Base-by-base conservation (phyloP, 2,797 vertebrate genomes). In the Antrozous pallidus region DNA sequence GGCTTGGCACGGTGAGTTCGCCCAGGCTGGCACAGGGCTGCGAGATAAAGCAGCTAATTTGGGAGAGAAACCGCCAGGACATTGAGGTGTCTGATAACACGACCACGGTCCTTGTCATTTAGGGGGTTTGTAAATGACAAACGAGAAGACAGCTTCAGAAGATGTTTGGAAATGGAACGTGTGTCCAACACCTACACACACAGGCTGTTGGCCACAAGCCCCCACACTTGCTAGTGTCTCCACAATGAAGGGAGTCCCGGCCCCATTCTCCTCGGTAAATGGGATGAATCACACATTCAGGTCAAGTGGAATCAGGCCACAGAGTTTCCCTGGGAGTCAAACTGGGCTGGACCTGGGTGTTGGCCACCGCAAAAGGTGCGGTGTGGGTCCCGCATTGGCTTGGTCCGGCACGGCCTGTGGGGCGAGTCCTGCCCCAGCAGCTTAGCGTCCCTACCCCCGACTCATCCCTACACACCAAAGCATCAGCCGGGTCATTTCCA, bases 51-150 rank as follows among this genome's bases (percentile, higher is more conserved):
- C 0, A 58, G 10, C 36, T 58, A 77, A 82, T 88, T 96, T 79
- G n/a, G 31, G 33, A 86, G 18, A 58, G 77, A 78, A 73, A 26
- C 22, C 85, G 65, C 4, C 14, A 17, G 77, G 74, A 3, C 20
- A 54, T 49, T 42, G 81, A 82, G 61, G 58, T 78, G 20, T 49
- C 17, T 89, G 38, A 42, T 74, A 94, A 61, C 49, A 82, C 40
- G 14, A 51, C 67, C 38, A 38, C 84, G 16, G 45, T 88, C 71
- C 92, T 84, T 61, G 65, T 95, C 85, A 93, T 85, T 54, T 61
- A 88, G 78, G 65, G 67, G 65, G 63, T 95, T 93, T 93, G 70
- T 86, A 95, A 92, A 88, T 93, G 74, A 92, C 77, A 49, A 92
- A 79, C 38, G 58, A 91, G 77, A 90, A 82, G 31, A 84, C 33